Base-by-base conservation (phyloP, 2,113 vertebrate species). In the Setophaga coronata region DNA sequence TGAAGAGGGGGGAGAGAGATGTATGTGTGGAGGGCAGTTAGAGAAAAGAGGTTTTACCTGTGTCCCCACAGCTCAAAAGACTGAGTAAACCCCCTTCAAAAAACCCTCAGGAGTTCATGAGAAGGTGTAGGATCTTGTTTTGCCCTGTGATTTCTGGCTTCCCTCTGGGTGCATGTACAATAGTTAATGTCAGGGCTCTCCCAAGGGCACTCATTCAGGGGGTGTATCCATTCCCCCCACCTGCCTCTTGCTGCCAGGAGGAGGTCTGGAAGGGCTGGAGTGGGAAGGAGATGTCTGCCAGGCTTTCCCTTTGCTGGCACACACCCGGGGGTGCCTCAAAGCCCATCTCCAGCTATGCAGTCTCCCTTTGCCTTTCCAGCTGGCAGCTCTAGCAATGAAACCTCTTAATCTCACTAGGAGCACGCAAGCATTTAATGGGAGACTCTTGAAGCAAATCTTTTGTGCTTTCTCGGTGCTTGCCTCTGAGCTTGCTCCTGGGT, bases 331-430 rank as follows among this genome's bases (percentile, higher is more conserved):
- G 65, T 94, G 83, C 83, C 60, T 91, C 1, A 0, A 87, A 95
- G 62, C 71, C 88, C 67, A 79, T 64, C 82, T 96, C 74, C 36
- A 90, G 79, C 67, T 60, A 18, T 57, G 58, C 7, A 19, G 48
- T 72, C 72, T 89, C 47, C 38, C 24, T 60, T 90, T 76, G 58
- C 31, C 56, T 87, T 88, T 87, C 94, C 81, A 94, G 47, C 71
- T 90, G 82, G 90, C 88, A 93, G 34, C 42, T 73, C 10, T 24
- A 88, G 79, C 74, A 78, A 70, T 40, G 33, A 94, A 96, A 58
- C 50, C 67, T 82, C 58, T 78, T 50, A 47, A 74, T 77, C 62
- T 70, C 34, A 58, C 65, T 1, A 0, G 48, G 31, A 69, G 36
- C 12, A 5, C 0, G 2, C 58, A 61, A 65, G 43, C 29, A 64